phyloP scores from a whole-genome alignment of 1,140 invertebrate species.

The honey bee (Apis mellifera) region DNA sequence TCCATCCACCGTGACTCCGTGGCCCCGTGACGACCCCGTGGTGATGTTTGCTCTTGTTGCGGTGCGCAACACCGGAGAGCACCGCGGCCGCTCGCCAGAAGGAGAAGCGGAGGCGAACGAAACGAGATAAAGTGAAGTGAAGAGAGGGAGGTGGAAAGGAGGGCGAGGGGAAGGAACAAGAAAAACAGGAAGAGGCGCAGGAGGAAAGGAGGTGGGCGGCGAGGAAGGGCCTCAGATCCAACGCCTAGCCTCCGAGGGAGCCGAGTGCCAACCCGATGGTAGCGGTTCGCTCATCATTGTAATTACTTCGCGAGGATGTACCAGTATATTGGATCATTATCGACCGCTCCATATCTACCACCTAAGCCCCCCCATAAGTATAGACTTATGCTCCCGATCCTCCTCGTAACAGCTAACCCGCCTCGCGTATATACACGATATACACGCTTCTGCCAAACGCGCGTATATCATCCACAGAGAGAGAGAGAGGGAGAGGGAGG shows the following conservation, averaged over 20 bases:
- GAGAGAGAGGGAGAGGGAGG: not conserved
- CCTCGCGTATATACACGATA: not conserved
- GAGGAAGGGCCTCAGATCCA: slow-evolving; percentile 41
- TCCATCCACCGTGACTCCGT: slow-evolving; percentile 73
- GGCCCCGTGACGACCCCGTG: slow-evolving; percentile 76
- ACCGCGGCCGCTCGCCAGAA: slow-evolving; percentile 44
- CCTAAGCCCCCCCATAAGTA: slow-evolving; percentile 73
- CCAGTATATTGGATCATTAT: slow-evolving; percentile 80
- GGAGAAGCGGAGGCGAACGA: slow-evolving; percentile 36
- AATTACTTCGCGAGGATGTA: slow-evolving; percentile 80
- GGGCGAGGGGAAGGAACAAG: slow-evolving; percentile 12
- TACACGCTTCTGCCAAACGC: slow-evolving; percentile 18
- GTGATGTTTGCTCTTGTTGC: slow-evolving; percentile 77
- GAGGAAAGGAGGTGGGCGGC: slow-evolving; percentile 28
- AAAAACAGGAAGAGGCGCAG: slow-evolving; percentile 14
- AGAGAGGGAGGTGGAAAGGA: not conserved
- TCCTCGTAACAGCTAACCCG: slow-evolving; percentile 23
- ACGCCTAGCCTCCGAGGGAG: slow-evolving; percentile 70
- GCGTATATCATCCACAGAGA: slow-evolving; percentile 29
- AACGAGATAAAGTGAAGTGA: not conserved
- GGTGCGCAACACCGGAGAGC: slow-evolving; percentile 60
- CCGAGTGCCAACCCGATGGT: slow-evolving; percentile 65
- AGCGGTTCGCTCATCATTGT: slow-evolving; percentile 79
- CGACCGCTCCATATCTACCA: slow-evolving; percentile 78
- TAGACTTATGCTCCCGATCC: slow-evolving; percentile 66